These are phyloP conservation scores for Chanos chanos DNA, from an alignment of 2,797 vertebrate species.

Conservation along the genomic window DNA sequence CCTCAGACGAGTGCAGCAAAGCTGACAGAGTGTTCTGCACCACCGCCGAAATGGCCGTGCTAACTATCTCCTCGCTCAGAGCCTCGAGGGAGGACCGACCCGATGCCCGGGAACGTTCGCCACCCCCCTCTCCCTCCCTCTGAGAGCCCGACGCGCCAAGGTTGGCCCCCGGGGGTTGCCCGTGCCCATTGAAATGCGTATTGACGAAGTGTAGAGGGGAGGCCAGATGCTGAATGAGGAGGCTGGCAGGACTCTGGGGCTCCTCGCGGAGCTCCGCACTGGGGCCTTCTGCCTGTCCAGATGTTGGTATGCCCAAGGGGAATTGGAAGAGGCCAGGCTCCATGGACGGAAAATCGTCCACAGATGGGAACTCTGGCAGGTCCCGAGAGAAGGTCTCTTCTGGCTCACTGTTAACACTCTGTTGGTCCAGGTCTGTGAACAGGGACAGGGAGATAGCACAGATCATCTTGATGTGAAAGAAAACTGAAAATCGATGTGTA, in stretches of 20 bases:
- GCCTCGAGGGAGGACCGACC: slow-evolving; percentile 76
- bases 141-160: slow-evolving; percentile 34
- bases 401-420: slow-evolving; percentile 86
- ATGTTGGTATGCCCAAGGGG: slow-evolving; percentile 43
- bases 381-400: slow-evolving; percentile 85
- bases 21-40: slow-evolving; percentile 86
- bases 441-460: too few species aligned
- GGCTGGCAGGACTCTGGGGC: slow-evolving; percentile 61
- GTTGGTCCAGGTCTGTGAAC: slow-evolving; percentile 89
- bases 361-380: slow-evolving; percentile 79
- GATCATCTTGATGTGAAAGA: too few species aligned
- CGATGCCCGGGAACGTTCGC: slow-evolving; percentile 29
- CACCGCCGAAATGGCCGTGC: slow-evolving; percentile 81
- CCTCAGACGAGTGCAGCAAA: slow-evolving; percentile 74
- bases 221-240: slow-evolving; percentile 76
- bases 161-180: slow-evolving; percentile 43
- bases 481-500: too few species aligned
- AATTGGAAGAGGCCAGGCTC: slow-evolving; percentile 73
- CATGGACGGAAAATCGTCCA: slow-evolving; percentile 77
- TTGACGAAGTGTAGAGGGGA: slow-evolving; percentile 97
- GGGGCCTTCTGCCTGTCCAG: not conserved
- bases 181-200: slow-evolving; percentile 92
- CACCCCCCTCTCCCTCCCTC: slow-evolving; percentile 16
- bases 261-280: slow-evolving; percentile 42
- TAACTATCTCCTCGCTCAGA: slow-evolving; percentile 84